Evolutionary conservation across 2,888 invertebrate species (phyloP).

Genomic region (Calliopum simillimum): DNA sequence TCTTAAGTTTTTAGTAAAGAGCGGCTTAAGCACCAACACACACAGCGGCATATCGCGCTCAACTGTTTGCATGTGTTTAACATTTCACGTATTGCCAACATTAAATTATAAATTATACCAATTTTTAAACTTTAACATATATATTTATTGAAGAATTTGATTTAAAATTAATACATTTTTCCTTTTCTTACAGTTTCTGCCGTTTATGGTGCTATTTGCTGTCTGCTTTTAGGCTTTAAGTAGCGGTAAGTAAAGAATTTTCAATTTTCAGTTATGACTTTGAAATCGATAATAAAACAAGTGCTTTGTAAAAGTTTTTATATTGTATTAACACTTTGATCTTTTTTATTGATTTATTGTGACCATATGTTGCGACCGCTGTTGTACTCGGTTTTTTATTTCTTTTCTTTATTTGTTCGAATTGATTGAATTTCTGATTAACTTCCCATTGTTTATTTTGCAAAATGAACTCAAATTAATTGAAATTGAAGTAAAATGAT

Average conservation of each 20-base stretch:
- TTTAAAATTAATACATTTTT: neutral
- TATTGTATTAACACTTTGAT: neutral
- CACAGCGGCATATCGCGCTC: neutral
- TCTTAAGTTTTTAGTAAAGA: neutral
- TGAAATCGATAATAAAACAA: conserved; percentile 9
- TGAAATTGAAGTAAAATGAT: too few relatives aligned
- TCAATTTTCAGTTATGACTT: neutral
- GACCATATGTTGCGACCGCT: too few relatives aligned
- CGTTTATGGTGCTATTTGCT: too few relatives aligned
- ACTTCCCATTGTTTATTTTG: conserved; percentile 27
- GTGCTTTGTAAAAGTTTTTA: conserved; percentile 3
- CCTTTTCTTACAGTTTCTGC: neutral
- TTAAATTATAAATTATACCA: neutral
- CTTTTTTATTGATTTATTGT: too few relatives aligned
- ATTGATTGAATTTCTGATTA: conserved; percentile 38
- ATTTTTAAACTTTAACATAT: neutral
- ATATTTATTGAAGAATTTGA: neutral
- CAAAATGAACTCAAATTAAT: neutral
- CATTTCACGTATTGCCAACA: neutral
- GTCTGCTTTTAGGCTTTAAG: conserved; percentile 1
- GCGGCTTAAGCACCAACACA: neutral
- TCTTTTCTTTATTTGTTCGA: conserved; percentile 2
- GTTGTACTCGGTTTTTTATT: too few relatives aligned
- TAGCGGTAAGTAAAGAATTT: conserved; percentile 1
- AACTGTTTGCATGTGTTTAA: neutral